Evolutionary conservation across 2,113 vertebrate genomes (phyloP).

Genomic region (Fulica atra): DNA sequence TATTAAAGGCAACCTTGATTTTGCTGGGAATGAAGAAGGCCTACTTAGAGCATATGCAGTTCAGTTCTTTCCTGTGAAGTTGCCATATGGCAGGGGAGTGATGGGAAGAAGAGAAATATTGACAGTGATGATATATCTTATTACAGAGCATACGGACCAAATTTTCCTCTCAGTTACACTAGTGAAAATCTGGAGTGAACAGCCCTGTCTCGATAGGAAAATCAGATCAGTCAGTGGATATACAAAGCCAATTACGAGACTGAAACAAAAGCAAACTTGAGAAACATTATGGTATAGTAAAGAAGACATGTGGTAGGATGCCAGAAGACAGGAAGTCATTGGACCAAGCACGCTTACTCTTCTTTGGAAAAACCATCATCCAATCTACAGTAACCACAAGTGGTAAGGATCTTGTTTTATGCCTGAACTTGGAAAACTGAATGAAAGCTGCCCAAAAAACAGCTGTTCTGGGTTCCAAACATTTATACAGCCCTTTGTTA

Average conservation of each 20-base stretch:
- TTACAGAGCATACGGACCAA: slow-evolving; percentile 62
- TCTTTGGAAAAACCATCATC: slow-evolving; percentile 14
- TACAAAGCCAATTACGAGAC: slow-evolving; percentile 61
- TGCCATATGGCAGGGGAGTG: slow-evolving; percentile 62
- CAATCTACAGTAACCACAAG: slow-evolving; percentile 35
- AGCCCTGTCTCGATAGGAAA: slow-evolving; percentile 48
- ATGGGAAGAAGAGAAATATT: slow-evolving; percentile 69
- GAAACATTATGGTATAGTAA: slow-evolving; percentile 62
- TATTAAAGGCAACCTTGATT: slow-evolving; percentile 34
- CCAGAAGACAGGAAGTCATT: slow-evolving; percentile 58
- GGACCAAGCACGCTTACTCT: neutral
- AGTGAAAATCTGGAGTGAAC: slow-evolving; percentile 68
- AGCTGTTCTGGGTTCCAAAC: slow-evolving; percentile 49
- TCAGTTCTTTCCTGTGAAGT: slow-evolving; percentile 59
- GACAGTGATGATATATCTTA: slow-evolving; percentile 67
- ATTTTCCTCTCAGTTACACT: slow-evolving; percentile 67
- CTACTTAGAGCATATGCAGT: slow-evolving; percentile 60
- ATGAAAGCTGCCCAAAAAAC: slow-evolving; percentile 30
- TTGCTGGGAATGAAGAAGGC: slow-evolving; percentile 42
- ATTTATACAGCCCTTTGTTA: slow-evolving; percentile 49
- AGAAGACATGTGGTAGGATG: slow-evolving; percentile 35
- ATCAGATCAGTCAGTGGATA: slow-evolving; percentile 65
- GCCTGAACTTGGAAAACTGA: slow-evolving; percentile 22
- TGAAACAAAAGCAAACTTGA: slow-evolving; percentile 66
- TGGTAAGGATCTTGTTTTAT: slow-evolving; percentile 21